Evolutionary conservation across 2,113 vertebrate species (phyloP), one percentile per base, ranked within the genome.

Genomic region (Pituophis catenifer): DNA sequence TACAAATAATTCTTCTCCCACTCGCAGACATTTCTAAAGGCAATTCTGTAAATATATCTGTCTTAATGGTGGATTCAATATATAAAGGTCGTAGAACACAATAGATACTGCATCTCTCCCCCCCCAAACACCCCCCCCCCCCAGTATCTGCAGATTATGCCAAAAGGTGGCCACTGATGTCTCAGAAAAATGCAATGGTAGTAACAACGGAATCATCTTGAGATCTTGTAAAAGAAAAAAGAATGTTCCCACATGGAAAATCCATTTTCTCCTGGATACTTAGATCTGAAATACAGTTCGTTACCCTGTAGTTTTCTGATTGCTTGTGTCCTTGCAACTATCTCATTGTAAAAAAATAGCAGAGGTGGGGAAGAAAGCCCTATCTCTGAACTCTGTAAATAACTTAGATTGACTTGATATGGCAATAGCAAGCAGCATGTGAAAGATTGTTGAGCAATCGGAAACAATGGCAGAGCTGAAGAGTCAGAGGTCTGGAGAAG

Each of bases 331-430:
- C 96, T 97, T 96, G 97, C 97, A 97, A 98, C 97, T 98, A 97
- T 96, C 97, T 96, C 94, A 96, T 97, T 97, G 97, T 98, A 98
- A 98, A 98, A 98, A 98, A 98, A 98, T 98, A 98, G 95, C 98
- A 98, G 97, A 97, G 96, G 98, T 97, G 93, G 97, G 96, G 95
- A 97, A 97, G 97, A 98, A 98, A 96, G 94, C 96, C 97, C 96
- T 97, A 95, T 97, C 97, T 98, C 96, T 97, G 97, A 97, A 96
- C 94, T 97, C 97, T 98, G 96, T 96, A 96, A 97, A 97, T 90
- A 59, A 85, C 53, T 65, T 24, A 19, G 95, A 96, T 96, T 94
- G 97, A 97, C 97, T 94, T 97, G 58, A 89, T 89, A 95, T 93
- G 93, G 94, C 95, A 96, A 96, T 94, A 93, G 92, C 91, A 97